Base-by-base conservation (phyloP, 2,888 invertebrate species). In the Seira ritae region DNA sequence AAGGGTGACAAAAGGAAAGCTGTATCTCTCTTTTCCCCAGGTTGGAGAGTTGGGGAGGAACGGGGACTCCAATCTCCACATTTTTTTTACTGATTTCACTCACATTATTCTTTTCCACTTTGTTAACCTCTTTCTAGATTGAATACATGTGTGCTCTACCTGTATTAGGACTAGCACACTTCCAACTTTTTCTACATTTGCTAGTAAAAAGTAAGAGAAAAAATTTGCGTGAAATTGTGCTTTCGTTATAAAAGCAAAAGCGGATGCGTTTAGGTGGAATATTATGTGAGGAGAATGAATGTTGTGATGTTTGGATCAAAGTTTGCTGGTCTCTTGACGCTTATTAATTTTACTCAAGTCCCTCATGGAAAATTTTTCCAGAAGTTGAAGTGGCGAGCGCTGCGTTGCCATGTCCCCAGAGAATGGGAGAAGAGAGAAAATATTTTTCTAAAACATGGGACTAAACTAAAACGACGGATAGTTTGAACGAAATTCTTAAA, bases 281-380 rank as follows among this genome's bases (percentile, higher is more conserved):
- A 42, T 12, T 42, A 42, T 42, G 42, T 42, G 42, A 42, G 42
- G 42, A 42, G 42, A 42, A 42, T 42, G 42, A 8, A 42, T 8
- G 42, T 12, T 42, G 42, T 8, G 12, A 12, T 77, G n/a, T 37
- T 55, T 42, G 62, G 80, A 74, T 80, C 80, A 74, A 74, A 79
- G 50, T 50, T 68, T 37, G 15, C 24, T 46, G 46, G 73, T 23
- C 80, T 74, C 80, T 31, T 42, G 80, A 19, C 74, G 74, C 73
- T 80, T 80, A 80, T 74, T 80, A 80, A 80, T 80, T 80, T 74
- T 62, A 73, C 69, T 73, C 42, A 31, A 79, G 55, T 74, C 74
- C 69, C 80, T 31, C 3, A 60, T 42, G 80, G 69, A 74, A 55
- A 10, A 80, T 74, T 74, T 80, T 79, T 74, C 74, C 73, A 74